Base-by-base conservation (phyloP, 1,140 invertebrate genomes). In the Leptopilina boulardi region DNA sequence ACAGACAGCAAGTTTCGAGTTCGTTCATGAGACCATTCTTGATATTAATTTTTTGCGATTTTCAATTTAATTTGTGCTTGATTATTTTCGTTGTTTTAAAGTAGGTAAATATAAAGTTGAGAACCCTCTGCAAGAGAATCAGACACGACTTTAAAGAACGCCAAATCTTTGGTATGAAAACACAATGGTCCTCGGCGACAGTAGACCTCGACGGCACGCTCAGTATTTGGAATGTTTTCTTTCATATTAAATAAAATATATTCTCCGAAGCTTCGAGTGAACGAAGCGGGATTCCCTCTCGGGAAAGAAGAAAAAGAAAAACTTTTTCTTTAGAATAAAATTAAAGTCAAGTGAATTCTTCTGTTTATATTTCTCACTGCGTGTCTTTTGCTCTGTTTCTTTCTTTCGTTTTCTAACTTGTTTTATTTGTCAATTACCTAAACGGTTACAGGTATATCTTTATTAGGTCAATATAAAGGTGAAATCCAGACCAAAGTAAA, bases 241-340 rank as follows among this genome's bases (percentile, higher is more conserved):
- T 88, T 88, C 82, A 89, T 89, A 91, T 91, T 89, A 91, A 90
- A 90, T 89, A 86, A 90, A 89, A 89, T 89, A 89, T 89, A 90
- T 90, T 89, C 59, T 66, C 59, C 59, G 59, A 66, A 66, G 59
- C 59, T 66, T 66, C 85, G 84, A 56, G 51, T 70, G 66, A 76
- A 77, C 70, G 72, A 78, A 71, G 1, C 19, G 15, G 59, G 59
- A 66, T 66, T 66, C 23, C 59, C 59, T 82, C 72, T 76, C 56
- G 79, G 38, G 77, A 38, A 30, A 72, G 77, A 72, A 80, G n/a
- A 80, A 76, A 80, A 79, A 82, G 59, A 66, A 66, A 66, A 66
- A 26, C 23, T 30, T 13, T 15, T n/a, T 30, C 2, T 23, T 66
- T 66, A 30, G 59, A 66, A 30, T 66, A 30, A 30, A 66, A 30